Percentiles rank a stretch among this genome's conserved stretches.
Evolutionary conservation across 2,797 vertebrate genomes (phyloP).

Genomic region (Sebastes cheni): DNA sequence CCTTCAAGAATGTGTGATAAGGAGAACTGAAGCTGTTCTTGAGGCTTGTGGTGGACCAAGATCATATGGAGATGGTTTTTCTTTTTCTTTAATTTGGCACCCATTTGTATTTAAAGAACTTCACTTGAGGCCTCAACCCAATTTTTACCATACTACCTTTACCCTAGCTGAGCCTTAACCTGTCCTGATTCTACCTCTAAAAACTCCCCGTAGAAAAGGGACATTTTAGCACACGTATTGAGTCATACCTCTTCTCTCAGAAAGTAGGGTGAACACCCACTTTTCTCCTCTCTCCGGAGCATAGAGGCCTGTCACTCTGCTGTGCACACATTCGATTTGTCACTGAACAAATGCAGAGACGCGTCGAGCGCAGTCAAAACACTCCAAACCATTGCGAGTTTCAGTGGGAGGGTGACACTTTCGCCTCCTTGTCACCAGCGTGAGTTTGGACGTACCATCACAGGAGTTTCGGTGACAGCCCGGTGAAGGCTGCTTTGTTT

Average conservation of each 20-base stretch:
- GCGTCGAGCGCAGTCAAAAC: conserved; percentile 63
- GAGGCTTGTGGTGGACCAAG: not conserved
- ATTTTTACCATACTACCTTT: not conserved
- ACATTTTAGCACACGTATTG: not conserved
- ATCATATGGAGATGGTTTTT: not conserved
- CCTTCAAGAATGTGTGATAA: not conserved
- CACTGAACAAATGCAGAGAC: conserved; percentile 68
- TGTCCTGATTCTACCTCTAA: not conserved
- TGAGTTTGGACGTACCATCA: conserved; percentile 69
- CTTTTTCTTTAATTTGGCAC: not conserved
- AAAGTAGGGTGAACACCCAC: conserved; percentile 9
- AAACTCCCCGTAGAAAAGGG: not conserved
- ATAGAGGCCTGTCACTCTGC: conserved; percentile 61
- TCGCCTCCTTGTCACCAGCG: conserved; percentile 69
- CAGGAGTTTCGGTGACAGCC: conserved; percentile 79
- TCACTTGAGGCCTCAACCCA: not conserved
- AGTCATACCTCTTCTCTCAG: conserved; percentile 21
- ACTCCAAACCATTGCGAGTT: conserved; percentile 52
- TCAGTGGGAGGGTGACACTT: conserved; percentile 70
- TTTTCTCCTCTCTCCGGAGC: conserved; percentile 24
- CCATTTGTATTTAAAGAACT: not conserved
- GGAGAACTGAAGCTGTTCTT: not conserved
- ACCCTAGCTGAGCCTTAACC: not conserved
- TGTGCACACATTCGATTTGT: conserved; percentile 61
- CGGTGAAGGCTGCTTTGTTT: conserved; percentile 82